These are phyloP conservation scores for Mormyrus iriodes DNA, from an alignment of 2,113 vertebrate species.

Conservation along the genomic window DNA sequence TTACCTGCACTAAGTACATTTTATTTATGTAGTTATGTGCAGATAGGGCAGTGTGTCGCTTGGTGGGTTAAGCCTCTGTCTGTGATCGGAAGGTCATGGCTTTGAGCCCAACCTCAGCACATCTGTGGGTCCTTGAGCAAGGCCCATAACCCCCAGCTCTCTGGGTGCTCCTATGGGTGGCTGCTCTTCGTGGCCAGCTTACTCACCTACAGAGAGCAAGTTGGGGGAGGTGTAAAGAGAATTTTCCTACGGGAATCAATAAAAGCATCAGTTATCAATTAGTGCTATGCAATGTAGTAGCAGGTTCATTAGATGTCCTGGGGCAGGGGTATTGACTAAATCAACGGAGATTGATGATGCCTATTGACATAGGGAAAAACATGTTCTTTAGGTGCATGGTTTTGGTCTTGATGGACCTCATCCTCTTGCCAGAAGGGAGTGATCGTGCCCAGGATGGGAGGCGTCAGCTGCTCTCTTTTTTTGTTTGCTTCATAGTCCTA, in stretches of 20 bases:
- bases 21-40: background rate
- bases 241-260: background rate
- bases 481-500: slow-evolving; percentile 13
- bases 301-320: background rate
- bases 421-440: background rate
- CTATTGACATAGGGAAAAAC: background rate
- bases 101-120: background rate
- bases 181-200: too few relatives aligned
- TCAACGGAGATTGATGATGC: background rate
- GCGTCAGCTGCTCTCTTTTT: background rate
- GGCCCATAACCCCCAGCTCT: too few relatives aligned
- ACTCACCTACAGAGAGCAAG: too few relatives aligned
- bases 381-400: background rate
- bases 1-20: background rate
- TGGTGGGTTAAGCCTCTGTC: background rate
- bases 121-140: background rate
- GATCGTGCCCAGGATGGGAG: background rate
- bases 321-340: background rate
- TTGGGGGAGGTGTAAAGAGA: background rate
- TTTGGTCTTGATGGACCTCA: background rate
- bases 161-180: too few relatives aligned
- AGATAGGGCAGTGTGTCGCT: background rate
- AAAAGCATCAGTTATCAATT: background rate
- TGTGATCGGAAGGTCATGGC: background rate
- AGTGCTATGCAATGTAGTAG: background rate